phyloP scores from a whole-genome alignment of 2,888 invertebrate genomes.

The Gryllus longicercus region DNA sequence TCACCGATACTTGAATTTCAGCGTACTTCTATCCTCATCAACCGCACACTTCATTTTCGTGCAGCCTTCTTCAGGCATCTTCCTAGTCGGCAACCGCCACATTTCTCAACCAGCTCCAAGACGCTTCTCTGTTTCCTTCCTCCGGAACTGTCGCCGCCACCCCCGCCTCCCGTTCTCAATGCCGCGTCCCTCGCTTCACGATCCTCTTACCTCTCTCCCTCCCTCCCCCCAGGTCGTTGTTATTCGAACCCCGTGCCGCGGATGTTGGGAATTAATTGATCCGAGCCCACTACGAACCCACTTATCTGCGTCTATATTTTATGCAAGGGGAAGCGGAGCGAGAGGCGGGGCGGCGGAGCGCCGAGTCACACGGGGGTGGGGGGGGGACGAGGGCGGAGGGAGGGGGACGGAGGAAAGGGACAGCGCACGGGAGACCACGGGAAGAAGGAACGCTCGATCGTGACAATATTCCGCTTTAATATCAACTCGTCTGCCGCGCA shows the following conservation, averaged over 20 bases:
- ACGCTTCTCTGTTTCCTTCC: too few relatives aligned
- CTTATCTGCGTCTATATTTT: background rate
- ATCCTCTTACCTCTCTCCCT: background rate
- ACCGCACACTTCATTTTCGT: too few relatives aligned
- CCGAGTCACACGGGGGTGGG: background rate
- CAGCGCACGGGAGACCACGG: background rate
- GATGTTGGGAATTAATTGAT: constrained; percentile 8
- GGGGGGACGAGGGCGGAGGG: background rate
- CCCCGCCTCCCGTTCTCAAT: background rate
- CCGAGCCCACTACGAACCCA: background rate
- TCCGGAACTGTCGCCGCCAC: background rate
- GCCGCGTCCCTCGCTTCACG: background rate
- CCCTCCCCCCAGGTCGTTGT: background rate
- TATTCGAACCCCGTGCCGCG: constrained; percentile 7
- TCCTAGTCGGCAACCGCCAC: too few relatives aligned
- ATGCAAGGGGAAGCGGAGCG: background rate
- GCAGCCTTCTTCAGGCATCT: too few relatives aligned
- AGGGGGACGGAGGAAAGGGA: background rate
- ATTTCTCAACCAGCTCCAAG: too few relatives aligned
- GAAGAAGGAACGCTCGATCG: background rate
- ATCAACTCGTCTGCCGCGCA: background rate
- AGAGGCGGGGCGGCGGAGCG: background rate
- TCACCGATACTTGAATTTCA: too few relatives aligned
- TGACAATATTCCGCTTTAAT: constrained; percentile 17
- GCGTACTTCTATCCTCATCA: too few relatives aligned